Evolutionary conservation across 1,140 invertebrate species (phyloP).

Genomic region (Drosophila repleta): DNA sequence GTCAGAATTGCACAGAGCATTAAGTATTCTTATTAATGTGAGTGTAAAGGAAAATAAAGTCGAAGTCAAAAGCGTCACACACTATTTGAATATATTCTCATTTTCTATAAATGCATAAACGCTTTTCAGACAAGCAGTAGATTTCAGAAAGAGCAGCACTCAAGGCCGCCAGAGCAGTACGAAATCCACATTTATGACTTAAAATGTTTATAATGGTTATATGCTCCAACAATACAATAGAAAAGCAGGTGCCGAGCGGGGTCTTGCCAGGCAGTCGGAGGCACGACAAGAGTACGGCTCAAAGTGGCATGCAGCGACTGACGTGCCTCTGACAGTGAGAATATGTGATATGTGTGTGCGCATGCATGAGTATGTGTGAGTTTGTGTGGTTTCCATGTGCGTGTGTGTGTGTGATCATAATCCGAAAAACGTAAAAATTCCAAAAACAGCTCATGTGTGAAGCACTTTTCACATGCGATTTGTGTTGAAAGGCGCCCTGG

Average conservation of each 20-base stretch:
- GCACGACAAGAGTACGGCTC: slow-evolving; percentile 15
- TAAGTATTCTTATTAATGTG: too few relatives aligned
- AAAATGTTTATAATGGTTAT: slow-evolving; percentile 55
- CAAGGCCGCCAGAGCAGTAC: slow-evolving; percentile 18
- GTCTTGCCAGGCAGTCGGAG: too few relatives aligned
- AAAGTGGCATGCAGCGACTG: slow-evolving; percentile 16
- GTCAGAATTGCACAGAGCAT: neutral
- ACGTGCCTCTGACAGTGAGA: slow-evolving; percentile 19
- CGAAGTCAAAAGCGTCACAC: too few relatives aligned
- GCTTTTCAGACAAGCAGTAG: neutral
- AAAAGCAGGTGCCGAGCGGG: neutral
- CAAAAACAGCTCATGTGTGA: slow-evolving; percentile 74
- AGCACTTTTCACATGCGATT: slow-evolving; percentile 82
- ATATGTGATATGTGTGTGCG: slow-evolving; percentile 21
- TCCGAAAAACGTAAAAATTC: slow-evolving; percentile 65
- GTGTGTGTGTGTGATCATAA: slow-evolving; percentile 65
- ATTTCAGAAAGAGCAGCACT: neutral
- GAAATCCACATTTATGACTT: slow-evolving; percentile 49
- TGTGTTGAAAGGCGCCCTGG: slow-evolving; percentile 80
- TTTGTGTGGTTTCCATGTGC: slow-evolving; percentile 34
- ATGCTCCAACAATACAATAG: slow-evolving; percentile 20
- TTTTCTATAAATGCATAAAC: neutral
- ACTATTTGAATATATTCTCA: too few relatives aligned
- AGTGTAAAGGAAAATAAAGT: too few relatives aligned
- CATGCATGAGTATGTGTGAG: slow-evolving; percentile 9